Evolutionary conservation across 2,888 invertebrate genomes (phyloP).

Genomic region (Acronicta alni): DNA sequence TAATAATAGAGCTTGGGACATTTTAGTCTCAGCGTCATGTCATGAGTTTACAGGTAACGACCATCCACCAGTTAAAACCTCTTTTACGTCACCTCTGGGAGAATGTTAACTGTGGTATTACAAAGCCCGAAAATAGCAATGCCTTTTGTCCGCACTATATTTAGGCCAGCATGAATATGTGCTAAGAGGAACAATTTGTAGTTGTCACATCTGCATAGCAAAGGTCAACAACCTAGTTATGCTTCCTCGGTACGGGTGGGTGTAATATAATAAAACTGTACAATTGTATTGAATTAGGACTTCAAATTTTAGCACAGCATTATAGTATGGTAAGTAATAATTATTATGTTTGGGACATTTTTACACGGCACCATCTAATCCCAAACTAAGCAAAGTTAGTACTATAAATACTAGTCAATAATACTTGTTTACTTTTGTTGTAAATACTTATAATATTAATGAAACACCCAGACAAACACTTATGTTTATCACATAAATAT

Average conservation of each 20-base stretch:
- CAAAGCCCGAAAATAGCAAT: slow-evolving; percentile 30
- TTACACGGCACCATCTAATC: too few species aligned
- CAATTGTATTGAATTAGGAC: background rate
- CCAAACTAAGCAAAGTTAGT: too few species aligned
- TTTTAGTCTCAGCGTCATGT: slow-evolving; percentile 7
- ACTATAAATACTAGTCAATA: too few species aligned
- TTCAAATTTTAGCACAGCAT: background rate
- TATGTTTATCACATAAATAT: too few species aligned
- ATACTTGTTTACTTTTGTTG: too few species aligned
- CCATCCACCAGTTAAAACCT: slow-evolving; percentile 24
- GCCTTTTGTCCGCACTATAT: slow-evolving; percentile 29
- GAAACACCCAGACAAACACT: too few species aligned
- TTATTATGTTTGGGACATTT: too few species aligned
- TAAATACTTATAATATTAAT: too few species aligned
- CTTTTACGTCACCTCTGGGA: slow-evolving; percentile 33
- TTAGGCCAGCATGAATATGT: slow-evolving; percentile 23
- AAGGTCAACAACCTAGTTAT: slow-evolving; percentile 33
- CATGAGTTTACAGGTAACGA: slow-evolving; percentile 7
- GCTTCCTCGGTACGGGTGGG: slow-evolving; percentile 15
- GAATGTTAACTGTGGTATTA: background rate
- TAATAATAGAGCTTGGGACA: background rate
- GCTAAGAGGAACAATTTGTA: slow-evolving; percentile 24
- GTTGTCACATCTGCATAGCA: slow-evolving; percentile 31
- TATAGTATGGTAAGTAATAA: too few species aligned
- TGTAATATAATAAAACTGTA: slow-evolving; percentile 6